Percentiles rank a stretch among this genome's conserved stretches.
Conservation (phyloP, 2,888 invertebrate species). For the Habrosyne pyritoides region DNA sequence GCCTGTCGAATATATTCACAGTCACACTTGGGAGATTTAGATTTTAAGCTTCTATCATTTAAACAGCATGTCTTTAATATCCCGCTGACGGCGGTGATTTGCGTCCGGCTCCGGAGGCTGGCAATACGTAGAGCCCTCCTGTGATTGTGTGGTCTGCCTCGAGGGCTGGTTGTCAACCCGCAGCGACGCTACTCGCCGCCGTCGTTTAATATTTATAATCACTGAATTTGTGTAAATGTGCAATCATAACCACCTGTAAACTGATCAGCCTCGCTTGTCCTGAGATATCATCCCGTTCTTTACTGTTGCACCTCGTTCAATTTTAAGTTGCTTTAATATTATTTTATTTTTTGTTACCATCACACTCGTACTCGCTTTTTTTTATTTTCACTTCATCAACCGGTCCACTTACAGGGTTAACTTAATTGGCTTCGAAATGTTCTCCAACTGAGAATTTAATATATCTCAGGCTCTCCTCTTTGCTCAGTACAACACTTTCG, state of each 20-base stretch:
- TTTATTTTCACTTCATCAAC: slow-evolving; percentile 81
- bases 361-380: slow-evolving; percentile 79
- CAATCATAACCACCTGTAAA: slow-evolving; percentile 77
- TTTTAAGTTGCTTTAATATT: slow-evolving; percentile 79
- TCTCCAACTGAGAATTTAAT: slow-evolving; percentile 79
- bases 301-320: slow-evolving; percentile 82
- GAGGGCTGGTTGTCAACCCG: too few species aligned
- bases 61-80: slow-evolving; percentile 79
- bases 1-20: slow-evolving; percentile 76
- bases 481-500: slow-evolving; percentile 91
- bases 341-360: slow-evolving; percentile 74
- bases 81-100: slow-evolving; percentile 57
- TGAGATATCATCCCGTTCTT: slow-evolving; percentile 80
- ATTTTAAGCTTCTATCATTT: slow-evolving; percentile 78
- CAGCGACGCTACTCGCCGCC: slow-evolving; percentile 45
- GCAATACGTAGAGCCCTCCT: not conserved
- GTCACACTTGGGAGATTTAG: slow-evolving; percentile 78
- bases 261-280: slow-evolving; percentile 82
- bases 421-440: slow-evolving; percentile 79
- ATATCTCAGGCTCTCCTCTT: slow-evolving; percentile 94
- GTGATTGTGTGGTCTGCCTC: not conserved
- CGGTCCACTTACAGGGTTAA: slow-evolving; percentile 84
- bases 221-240: slow-evolving; percentile 79
- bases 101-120: slow-evolving; percentile 39
- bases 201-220: slow-evolving; percentile 59